These are phyloP conservation scores for Ranitomeya variabilis DNA, from an alignment of 2,113 vertebrate genomes.

Conservation along the genomic window DNA sequence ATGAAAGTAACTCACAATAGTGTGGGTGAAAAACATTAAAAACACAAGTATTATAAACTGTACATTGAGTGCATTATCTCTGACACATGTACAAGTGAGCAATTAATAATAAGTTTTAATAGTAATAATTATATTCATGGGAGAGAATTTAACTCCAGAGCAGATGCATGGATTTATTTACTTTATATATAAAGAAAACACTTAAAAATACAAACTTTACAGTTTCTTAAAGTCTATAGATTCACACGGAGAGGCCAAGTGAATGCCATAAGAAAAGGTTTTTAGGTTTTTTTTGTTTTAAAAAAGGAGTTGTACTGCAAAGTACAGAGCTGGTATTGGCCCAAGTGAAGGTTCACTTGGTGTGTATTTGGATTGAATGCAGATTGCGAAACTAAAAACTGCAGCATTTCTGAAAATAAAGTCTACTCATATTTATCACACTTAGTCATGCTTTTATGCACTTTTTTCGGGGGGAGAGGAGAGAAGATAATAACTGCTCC, in stretches of 20 bases:
- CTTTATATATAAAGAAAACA: too few relatives aligned
- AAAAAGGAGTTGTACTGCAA: neutral
- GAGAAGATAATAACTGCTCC: too few relatives aligned
- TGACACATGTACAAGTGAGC: neutral
- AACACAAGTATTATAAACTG: neutral
- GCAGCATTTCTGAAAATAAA: too few relatives aligned
- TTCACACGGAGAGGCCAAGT: too few relatives aligned
- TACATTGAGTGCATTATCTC: neutral
- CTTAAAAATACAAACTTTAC: too few relatives aligned
- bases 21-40: neutral
- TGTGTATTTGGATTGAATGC: too few relatives aligned
- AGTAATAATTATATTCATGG: neutral
- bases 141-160: neutral
- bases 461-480: too few relatives aligned
- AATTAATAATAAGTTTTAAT: neutral
- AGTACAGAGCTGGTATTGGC: neutral
- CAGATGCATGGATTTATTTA: neutral
- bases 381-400: too few relatives aligned
- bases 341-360: too few relatives aligned
- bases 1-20: neutral
- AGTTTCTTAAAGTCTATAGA: too few relatives aligned
- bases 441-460: neutral
- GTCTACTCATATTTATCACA: neutral
- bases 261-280: too few relatives aligned
- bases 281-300: too few relatives aligned